Evolutionary conservation across 2,113 vertebrate species (phyloP), one percentile per base, ranked within the genome.

Genomic region (Cygnus atratus): DNA sequence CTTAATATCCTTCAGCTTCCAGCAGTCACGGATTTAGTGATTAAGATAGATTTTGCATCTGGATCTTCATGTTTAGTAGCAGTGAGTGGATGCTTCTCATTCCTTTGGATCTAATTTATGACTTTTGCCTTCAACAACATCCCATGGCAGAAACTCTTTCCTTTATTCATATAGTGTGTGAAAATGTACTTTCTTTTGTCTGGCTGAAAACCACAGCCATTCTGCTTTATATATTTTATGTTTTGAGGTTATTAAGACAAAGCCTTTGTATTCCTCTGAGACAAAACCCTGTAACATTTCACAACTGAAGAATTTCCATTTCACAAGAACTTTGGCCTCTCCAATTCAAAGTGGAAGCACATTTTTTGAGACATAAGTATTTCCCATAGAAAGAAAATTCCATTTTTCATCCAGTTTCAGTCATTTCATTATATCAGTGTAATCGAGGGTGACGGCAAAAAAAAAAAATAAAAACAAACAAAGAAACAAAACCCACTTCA

Each of bases 321-420:
- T 93, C 76, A 84, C 68, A 75, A 78, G 84, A 90, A 96, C 86
- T 92, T 97, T 92, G 61, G 46, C 92, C 86, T 88, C 86, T 92
- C 79, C 79, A 73, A 39, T 86, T 88, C 83, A 84, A 86, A 90
- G 80, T 81, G 33, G 72, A 93, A 93, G 24, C 13, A 52, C 15
- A 80, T 92, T 74, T 84, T 92, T 92, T 68, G 52, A 93, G 68
- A 61, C 46, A 63, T 72, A 35, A 48, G 46, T 92, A 72, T 86
- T 96, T 90, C 54, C 65, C n/a, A 72, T 10, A 33, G 43, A 75
- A 94, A 77, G 39, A 73, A 80, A 92, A 80, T 4, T 46, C n/a
- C 1, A 0, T 72, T 92, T 95, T 93, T 93, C 35, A 83, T 46
- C 33, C 19, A 22, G 31, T 80, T 96, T 83, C 59, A 77, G 63